Conservation (phyloP, 2,888 invertebrate species). For the Trichacis sp. region DNA sequence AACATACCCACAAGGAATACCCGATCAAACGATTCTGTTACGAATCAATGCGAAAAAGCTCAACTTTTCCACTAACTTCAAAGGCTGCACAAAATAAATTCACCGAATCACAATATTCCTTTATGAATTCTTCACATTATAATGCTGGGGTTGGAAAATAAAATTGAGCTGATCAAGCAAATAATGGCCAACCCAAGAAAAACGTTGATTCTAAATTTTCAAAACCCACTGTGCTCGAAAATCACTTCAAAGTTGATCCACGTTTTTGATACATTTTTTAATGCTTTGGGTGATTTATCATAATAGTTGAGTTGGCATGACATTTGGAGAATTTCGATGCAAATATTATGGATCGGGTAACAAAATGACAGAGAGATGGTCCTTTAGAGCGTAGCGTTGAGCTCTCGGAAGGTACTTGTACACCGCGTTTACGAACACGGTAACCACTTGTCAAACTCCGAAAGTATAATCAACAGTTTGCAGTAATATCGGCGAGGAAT, state of each 20-base stretch:
- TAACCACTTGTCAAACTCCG: neutral
- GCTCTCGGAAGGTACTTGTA: slow-evolving; percentile 26
- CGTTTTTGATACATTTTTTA: no score
- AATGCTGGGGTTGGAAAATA: no score
- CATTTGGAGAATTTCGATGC: neutral
- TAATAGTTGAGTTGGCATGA: neutral
- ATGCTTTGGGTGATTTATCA: no score
- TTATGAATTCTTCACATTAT: no score
- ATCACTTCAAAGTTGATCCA: no score
- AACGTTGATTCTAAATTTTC: no score
- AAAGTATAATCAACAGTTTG: slow-evolving; percentile 32
- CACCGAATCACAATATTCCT: no score
- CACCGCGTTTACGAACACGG: slow-evolving; percentile 9
- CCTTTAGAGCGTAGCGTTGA: slow-evolving; percentile 25
- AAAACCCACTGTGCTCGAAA: no score
- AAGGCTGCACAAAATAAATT: neutral
- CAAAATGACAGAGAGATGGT: slow-evolving; percentile 23
- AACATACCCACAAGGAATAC: slow-evolving; percentile 10
- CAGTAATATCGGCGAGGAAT: slow-evolving; percentile 35
- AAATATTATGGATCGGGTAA: neutral
- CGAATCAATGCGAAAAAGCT: no score
- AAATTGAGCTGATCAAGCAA: no score
- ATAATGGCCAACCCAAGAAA: no score
- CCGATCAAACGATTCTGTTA: slow-evolving; percentile 1
- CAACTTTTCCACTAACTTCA: neutral